Evolutionary conservation across 2,113 vertebrate genomes (phyloP).

Genomic region (Otus sunia): DNA sequence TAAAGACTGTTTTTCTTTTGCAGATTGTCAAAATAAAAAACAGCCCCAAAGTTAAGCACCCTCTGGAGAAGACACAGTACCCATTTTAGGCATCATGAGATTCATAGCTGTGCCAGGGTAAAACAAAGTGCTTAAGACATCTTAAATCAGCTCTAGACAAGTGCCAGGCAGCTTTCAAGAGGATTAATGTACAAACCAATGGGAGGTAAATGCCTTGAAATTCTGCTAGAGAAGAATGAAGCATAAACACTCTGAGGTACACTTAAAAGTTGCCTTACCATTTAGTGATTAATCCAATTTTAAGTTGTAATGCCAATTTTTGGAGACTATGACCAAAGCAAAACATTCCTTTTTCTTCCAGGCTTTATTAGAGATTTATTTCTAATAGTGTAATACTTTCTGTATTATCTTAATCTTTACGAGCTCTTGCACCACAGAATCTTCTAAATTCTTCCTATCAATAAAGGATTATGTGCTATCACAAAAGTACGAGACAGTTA

Average conservation of each 20-base stretch:
- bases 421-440: neutral
- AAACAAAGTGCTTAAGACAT: conserved; percentile 46
- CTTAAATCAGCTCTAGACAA: conserved; percentile 51
- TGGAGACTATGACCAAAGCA: neutral
- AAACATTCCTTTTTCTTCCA: neutral
- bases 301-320: neutral
- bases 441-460: neutral
- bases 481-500: neutral
- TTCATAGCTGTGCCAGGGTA: conserved; percentile 21
- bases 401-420: neutral
- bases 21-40: neutral
- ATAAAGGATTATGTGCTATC: neutral
- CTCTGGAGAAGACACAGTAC: conserved; percentile 2
- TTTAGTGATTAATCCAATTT: neutral
- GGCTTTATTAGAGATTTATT: neutral
- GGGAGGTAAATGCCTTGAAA: conserved; percentile 39
- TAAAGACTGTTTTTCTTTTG: neutral
- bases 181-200: conserved; percentile 56
- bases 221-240: neutral
- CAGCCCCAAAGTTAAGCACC: neutral
- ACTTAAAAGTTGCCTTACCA: neutral
- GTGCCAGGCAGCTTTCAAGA: conserved; percentile 45
- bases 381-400: neutral
- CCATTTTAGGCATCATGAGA: conserved; percentile 8
- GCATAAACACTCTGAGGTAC: neutral